phyloP scores from a whole-genome alignment of 64 coral and sea anemone genomes.

The Orbicella faveolata region DNA sequence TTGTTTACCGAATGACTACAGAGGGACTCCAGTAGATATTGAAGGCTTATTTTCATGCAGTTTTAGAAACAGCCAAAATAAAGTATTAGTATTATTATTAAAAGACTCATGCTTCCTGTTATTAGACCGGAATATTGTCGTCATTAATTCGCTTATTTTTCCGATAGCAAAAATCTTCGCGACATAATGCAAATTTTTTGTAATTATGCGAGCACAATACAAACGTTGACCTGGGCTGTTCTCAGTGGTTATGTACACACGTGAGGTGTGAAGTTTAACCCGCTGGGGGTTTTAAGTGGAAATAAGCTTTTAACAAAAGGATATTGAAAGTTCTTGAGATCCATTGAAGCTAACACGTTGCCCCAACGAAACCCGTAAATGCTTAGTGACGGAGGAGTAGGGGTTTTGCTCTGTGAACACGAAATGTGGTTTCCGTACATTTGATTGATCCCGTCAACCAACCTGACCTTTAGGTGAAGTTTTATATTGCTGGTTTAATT shows the following conservation, averaged over 20 bases:
- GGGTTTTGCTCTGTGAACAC: not conserved
- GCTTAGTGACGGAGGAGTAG: not conserved
- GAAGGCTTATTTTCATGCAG: not conserved
- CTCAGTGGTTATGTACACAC: constrained; percentile 15
- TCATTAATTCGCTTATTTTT: constrained; percentile 3
- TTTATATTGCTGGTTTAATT: constrained; percentile 2
- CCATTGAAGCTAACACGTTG: not conserved
- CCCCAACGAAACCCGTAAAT: not conserved
- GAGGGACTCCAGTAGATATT: not conserved
- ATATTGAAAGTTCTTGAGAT: constrained; percentile 7
- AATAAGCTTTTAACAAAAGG: not conserved
- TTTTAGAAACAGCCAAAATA: not conserved
- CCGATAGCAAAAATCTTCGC: not conserved
- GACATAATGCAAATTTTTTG: constrained; percentile 25
- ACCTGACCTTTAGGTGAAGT: constrained; percentile 39
- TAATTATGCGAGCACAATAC: not conserved
- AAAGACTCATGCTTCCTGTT: not conserved
- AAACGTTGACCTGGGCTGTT: not conserved
- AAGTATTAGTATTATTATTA: not conserved
- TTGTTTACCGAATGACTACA: not conserved
- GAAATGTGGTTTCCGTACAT: not conserved
- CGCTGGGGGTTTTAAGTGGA: not conserved
- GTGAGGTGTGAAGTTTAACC: constrained; percentile 18
- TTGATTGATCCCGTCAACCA: not conserved
- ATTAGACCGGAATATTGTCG: not conserved